Evolutionary conservation across 2,113 vertebrate species (phyloP).

Genomic region (Malurus melanocephalus): DNA sequence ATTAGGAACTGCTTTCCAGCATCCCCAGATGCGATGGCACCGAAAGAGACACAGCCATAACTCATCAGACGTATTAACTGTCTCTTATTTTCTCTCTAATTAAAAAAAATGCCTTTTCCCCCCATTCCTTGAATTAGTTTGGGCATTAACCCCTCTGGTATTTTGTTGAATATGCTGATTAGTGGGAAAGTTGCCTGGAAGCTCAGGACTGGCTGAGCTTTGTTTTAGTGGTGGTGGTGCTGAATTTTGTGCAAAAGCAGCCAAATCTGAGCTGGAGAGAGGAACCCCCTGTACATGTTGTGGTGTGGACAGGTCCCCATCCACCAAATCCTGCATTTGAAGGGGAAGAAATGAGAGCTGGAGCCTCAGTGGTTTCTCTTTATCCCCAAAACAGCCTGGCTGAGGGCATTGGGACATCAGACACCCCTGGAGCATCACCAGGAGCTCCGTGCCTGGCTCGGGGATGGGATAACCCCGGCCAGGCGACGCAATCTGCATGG

Average conservation of each 20-base stretch:
- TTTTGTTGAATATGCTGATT: background rate
- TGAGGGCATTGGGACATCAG: background rate
- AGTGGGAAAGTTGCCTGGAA: background rate
- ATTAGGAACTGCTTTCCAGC: constrained; percentile 40
- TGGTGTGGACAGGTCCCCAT: background rate
- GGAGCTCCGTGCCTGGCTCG: background rate
- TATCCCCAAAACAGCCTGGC: background rate
- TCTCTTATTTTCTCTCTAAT: constrained; percentile 32
- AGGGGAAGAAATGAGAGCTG: background rate
- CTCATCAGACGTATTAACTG: constrained; percentile 18
- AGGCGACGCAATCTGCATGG: background rate
- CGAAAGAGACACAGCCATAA: background rate
- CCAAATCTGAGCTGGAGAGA: background rate
- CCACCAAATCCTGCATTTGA: background rate
- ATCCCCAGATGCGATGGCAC: constrained; percentile 37
- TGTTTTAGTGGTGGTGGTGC: background rate
- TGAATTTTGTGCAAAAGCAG: background rate
- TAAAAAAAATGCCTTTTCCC: constrained; percentile 19
- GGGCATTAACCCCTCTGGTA: background rate
- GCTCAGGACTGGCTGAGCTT: background rate
- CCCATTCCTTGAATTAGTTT: background rate
- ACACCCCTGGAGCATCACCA: background rate
- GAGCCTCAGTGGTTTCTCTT: background rate
- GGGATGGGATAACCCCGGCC: fast-evolving
- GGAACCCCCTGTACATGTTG: fast-evolving